Evolutionary conservation across 2,113 vertebrate species (phyloP).

Genomic region (Pituophis catenifer): DNA sequence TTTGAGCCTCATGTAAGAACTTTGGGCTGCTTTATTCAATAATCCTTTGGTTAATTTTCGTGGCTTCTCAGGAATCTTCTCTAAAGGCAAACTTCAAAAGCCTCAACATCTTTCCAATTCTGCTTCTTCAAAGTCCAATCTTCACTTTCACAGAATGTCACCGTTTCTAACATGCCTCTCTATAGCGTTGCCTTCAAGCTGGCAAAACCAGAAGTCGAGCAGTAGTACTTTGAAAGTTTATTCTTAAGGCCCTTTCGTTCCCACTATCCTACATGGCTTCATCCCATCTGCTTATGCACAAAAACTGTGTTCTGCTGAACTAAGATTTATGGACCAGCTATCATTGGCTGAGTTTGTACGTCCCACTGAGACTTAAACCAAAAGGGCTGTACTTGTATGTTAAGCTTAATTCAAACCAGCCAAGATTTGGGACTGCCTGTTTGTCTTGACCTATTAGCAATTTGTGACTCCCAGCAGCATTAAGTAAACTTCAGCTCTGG

Average conservation of each 20-base stretch:
- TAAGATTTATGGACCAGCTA: background rate
- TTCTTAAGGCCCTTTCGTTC: background rate
- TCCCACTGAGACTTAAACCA: background rate
- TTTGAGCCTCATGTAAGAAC: background rate
- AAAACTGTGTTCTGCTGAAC: background rate
- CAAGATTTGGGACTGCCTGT: background rate
- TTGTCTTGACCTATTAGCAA: background rate
- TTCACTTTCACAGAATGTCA: background rate
- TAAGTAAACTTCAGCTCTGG: background rate
- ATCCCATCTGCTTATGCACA: background rate
- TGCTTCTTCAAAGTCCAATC: background rate
- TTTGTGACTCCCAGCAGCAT: background rate
- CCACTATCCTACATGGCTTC: background rate
- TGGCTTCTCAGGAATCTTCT: background rate
- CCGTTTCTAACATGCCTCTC: background rate
- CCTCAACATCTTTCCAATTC: background rate
- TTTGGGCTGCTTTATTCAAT: background rate
- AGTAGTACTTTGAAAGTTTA: background rate
- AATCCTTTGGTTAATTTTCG: background rate
- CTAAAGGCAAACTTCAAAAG: background rate
- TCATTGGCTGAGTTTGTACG: background rate
- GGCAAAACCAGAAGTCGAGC: background rate
- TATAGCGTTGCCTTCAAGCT: background rate
- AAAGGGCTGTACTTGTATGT: background rate
- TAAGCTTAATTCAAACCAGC: background rate